Percentiles rank a stretch among this genome's conserved stretches.
phyloP scores from a whole-genome alignment of 2,797 vertebrate species.

The Hypotaenidia philippensis region DNA sequence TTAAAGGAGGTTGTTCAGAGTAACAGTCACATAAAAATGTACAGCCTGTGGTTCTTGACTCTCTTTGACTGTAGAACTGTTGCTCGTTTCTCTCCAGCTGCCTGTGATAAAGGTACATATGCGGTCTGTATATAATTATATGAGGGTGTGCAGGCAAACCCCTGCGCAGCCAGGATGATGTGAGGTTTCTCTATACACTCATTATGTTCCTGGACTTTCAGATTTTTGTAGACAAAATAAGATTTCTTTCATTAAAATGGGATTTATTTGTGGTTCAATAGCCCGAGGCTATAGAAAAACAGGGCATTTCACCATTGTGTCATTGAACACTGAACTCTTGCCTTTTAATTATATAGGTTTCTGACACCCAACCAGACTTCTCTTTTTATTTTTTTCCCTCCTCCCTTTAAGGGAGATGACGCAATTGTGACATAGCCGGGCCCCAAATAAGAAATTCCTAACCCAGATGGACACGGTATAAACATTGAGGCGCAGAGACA shows the following conservation, averaged over 20 bases:
- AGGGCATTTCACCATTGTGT: conserved; percentile 59
- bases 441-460: conserved; percentile 51
- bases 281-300: conserved; percentile 53
- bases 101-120: conserved; percentile 75
- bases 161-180: conserved; percentile 53
- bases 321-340: conserved; percentile 52
- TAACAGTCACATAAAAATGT: conserved; percentile 65
- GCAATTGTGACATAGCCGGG: conserved; percentile 48
- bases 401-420: conserved; percentile 46
- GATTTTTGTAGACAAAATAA: conserved; percentile 75
- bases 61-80: conserved; percentile 58
- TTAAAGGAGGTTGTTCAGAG: conserved; percentile 62
- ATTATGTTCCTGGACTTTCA: conserved; percentile 58
- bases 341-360: conserved; percentile 68
- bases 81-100: conserved; percentile 74
- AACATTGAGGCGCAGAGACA: conserved; percentile 39
- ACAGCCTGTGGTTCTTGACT: conserved; percentile 69
- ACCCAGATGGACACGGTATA: conserved; percentile 48
- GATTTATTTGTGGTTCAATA: conserved; percentile 72
- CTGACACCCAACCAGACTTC: conserved; percentile 60
- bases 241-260: conserved; percentile 72
- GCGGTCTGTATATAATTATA: conserved; percentile 73
- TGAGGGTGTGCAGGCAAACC: conserved; percentile 59
- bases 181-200: conserved; percentile 51
- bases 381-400: not conserved